These are phyloP conservation scores for Polypedilum vanderplanki DNA, from an alignment of 1,140 invertebrate species.

Conservation along the genomic window DNA sequence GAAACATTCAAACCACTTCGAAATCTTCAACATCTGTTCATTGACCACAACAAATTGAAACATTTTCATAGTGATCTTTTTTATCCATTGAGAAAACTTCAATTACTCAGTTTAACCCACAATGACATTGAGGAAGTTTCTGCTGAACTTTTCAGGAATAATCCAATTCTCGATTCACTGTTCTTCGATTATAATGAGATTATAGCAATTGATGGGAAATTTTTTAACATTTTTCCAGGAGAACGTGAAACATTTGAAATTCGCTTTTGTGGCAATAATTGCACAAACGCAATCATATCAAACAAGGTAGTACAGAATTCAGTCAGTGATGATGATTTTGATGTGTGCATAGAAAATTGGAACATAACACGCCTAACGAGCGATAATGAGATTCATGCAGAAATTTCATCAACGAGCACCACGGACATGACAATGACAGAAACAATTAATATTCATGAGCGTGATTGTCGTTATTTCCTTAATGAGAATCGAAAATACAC, in stretches of 20 bases:
- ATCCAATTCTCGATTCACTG: background rate
- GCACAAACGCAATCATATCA: background rate
- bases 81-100: background rate
- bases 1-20: background rate
- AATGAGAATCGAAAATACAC: background rate
- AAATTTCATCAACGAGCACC: background rate
- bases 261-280: background rate
- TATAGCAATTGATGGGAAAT: background rate
- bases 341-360: background rate
- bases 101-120: background rate
- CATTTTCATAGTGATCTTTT: background rate
- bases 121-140: slow-evolving; percentile 8
- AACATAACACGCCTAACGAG: background rate
- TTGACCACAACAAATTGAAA: background rate
- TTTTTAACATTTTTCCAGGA: background rate
- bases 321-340: background rate
- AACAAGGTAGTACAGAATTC: background rate
- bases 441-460: background rate
- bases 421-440: background rate
- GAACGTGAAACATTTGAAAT: background rate
- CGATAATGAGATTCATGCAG: background rate
- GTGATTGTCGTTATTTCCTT: background rate
- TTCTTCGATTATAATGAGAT: background rate
- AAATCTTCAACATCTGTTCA: background rate
- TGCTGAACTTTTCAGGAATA: background rate